These are phyloP conservation scores for Nephrotoma flavescens DNA, from an alignment of 2,888 invertebrate genomes.

Conservation along the genomic window DNA sequence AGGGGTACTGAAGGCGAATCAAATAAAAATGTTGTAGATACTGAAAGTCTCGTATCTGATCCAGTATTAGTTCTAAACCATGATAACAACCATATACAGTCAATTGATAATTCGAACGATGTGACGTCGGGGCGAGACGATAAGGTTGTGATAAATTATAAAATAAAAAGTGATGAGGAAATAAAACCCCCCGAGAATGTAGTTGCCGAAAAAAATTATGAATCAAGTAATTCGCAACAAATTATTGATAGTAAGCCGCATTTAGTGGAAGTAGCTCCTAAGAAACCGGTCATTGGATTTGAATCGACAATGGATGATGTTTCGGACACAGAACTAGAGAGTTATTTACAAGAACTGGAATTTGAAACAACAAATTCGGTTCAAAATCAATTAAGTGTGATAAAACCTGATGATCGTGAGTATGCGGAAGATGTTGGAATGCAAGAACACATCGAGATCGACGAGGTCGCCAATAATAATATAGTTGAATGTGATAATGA, in stretches of 20 bases:
- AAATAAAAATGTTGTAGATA: neutral
- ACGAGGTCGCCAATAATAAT: neutral
- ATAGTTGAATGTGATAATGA: neutral
- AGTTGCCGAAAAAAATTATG: neutral
- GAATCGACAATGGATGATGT: conserved; percentile 34
- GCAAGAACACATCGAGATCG: neutral
- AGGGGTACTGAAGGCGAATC: neutral
- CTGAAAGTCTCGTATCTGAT: neutral
- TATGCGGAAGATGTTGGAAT: neutral
- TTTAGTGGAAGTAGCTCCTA: neutral
- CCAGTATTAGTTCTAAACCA: neutral
- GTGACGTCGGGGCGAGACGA: neutral
- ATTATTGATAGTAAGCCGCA: neutral
- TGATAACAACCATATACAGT: neutral
- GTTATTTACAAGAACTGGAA: conserved; percentile 31
- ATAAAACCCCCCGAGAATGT: neutral
- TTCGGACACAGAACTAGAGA: conserved; percentile 31
- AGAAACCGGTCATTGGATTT: conserved; percentile 20
- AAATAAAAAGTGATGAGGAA: neutral
- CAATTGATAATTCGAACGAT: neutral
- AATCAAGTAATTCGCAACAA: neutral
- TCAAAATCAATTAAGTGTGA: neutral
- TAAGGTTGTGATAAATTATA: neutral
- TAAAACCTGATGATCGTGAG: neutral
- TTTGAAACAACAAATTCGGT: neutral